phyloP scores from a whole-genome alignment of 2,113 vertebrate genomes.

The Hipposideros armiger region DNA sequence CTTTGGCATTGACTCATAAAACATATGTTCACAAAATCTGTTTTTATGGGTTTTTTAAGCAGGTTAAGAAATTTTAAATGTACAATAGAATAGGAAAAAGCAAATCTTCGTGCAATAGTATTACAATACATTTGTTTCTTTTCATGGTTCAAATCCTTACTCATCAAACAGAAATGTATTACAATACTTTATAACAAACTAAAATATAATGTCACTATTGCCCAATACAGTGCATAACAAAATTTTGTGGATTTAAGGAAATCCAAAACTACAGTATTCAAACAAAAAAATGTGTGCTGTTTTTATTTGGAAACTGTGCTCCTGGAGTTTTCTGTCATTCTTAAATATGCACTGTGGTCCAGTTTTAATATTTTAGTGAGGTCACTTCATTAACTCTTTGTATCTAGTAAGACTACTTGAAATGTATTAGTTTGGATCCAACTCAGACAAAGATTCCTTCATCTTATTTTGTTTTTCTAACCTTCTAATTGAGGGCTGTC shows the following conservation, averaged over 20 bases:
- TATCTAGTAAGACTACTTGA: background rate
- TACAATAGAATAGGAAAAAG: conserved; percentile 64
- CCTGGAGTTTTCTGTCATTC: conserved; percentile 38
- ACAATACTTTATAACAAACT: conserved; percentile 74
- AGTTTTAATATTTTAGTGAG: conserved; percentile 19
- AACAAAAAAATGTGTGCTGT: background rate
- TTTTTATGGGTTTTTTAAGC: conserved; percentile 66
- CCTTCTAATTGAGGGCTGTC: background rate
- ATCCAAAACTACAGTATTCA: background rate
- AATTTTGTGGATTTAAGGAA: conserved; percentile 49
- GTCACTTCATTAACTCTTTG: background rate
- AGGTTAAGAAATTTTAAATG: conserved; percentile 61
- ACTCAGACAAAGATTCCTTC: background rate
- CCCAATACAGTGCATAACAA: conserved; percentile 77
- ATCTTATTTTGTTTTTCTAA: background rate
- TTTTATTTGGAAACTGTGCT: conserved; percentile 39
- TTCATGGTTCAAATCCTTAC: conserved; percentile 77
- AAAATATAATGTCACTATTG: conserved; percentile 72
- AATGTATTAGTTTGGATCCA: background rate
- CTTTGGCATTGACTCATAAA: conserved; percentile 74
- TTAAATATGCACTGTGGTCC: conserved; percentile 33
- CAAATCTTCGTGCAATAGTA: conserved; percentile 63
- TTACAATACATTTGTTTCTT: conserved; percentile 69
- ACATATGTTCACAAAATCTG: conserved; percentile 76
- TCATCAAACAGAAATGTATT: conserved; percentile 79